Evolutionary conservation across 2,113 vertebrate genomes (phyloP), one percentile per base, ranked within the genome.

Genomic region (Engystomops pustulosus): DNA sequence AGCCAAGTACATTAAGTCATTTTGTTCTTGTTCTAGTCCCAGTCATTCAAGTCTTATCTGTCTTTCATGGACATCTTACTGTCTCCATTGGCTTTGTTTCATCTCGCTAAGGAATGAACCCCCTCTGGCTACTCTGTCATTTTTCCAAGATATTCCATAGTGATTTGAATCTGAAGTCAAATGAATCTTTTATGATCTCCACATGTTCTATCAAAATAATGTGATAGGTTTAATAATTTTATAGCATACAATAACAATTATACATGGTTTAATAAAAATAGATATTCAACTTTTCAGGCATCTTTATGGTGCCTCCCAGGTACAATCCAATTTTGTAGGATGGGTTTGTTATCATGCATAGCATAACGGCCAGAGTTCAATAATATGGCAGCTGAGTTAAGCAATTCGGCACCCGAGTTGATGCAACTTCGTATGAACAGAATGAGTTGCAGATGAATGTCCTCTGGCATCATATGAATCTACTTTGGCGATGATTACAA

Each of bases 41-140:
- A 49, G 38, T 65, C 51, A 75, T 83, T 83, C 75, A 81, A 49
- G 41, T 83, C 70, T 83, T 83, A 83, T 83, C 70, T 82, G 51
- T 45, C 80, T 81, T 72, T 60, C 51, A 74, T 27, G 38, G 51
- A 60, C 51, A 82, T 82, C 80, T 30, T 9, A 23, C 69, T 74
- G 80, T 82, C 80, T 82, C 68, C 51, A 20, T 25, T 72, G 30
- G 49, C 67, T 83, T 83, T 83, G 81, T 83, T 75, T 74, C 65
- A 83, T 83, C 71, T 76, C 44, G 27, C 38, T 17, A 44, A 36
- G 71, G 81, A 65, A 83, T 76, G 70, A 76, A 76, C 30, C 80
- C 80, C 81, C 70, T 76, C 71, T 76, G 70, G 81, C 71, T 49
- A 76, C 34, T 36, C 27, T 72, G 17, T 65, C 38, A 15, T 75